Evolutionary conservation across 2,888 invertebrate species (phyloP), one percentile per base, ranked within the genome.

Genomic region (Operophtera brumata): DNA sequence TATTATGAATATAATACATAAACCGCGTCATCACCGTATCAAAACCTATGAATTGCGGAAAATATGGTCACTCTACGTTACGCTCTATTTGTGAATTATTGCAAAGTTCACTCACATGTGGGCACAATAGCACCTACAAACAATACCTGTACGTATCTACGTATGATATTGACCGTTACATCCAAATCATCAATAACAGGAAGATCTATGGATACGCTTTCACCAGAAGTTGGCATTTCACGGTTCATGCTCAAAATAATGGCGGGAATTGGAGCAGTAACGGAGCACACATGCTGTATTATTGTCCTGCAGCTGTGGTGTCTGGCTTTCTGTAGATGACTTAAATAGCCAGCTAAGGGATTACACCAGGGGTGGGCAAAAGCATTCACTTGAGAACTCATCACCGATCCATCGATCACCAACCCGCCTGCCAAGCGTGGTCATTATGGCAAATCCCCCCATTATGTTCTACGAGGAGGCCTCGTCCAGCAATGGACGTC

Each of bases 221-320:
- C 63, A 46, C 61, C 46, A 32, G 47, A 59, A 61, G 62, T 66
- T 63, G 69, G 65, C 44, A 58, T 56, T 61, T 61, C 62, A 63
- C 62, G 70, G 71, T 66, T 45, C 32, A 46, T 64, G 63, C 50
- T 54, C 59, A 58, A 63, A 60, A 64, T 73, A 70, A 70, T 74
- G 69, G 61, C 59, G 57, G 59, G 52, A 65, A 62, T 59, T 62
- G 34, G 57, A 58, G 46, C 61, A 55, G 47, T 70, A 64, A 67
- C 62, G 70, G 54, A 34, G 51, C 44, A 46, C 48, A 43, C 35
- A 26, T 34, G 41, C 25, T 41, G 0, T 34, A 40, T 12, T 42
- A 55, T 60, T 62, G 54, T 56, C 47, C 52, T 60, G 40, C 30
- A 11, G 11, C 10, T 39, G 39, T 12, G 12, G n/a, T n/a, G n/a